Conservation (phyloP, 2,113 vertebrate species). For the Corydoras sp. region DNA sequence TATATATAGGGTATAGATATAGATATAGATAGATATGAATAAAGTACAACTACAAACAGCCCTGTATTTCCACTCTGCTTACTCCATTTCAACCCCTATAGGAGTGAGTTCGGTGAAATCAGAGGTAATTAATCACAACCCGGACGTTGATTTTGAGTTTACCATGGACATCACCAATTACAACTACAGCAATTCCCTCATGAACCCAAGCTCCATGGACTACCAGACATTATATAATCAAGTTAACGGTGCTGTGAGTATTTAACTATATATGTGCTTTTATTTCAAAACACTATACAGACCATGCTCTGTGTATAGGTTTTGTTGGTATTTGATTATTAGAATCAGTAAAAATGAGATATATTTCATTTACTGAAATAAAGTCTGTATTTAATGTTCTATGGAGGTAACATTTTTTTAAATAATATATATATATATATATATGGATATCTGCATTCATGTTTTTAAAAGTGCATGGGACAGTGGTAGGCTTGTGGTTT, state of each 20-base stretch:
- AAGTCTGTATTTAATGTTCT: too few species aligned
- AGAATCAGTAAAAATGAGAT: too few species aligned
- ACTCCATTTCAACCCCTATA: not conserved
- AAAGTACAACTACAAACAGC: too few species aligned
- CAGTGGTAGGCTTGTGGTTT: too few species aligned
- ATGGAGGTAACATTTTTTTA: too few species aligned
- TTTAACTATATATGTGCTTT: not conserved
- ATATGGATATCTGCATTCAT: too few species aligned
- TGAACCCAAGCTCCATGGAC: constrained; percentile 1
- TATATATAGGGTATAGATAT: too few species aligned
- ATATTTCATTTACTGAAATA: too few species aligned
- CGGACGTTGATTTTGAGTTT: not conserved
- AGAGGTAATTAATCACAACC: not conserved
- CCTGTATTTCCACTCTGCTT: not conserved
- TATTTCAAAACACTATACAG: not conserved
- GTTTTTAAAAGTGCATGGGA: too few species aligned
- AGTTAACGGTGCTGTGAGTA: constrained; percentile 42
- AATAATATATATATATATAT: too few species aligned
- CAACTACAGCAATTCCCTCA: constrained; percentile 29
- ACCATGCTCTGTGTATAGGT: too few species aligned
- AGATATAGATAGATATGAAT: too few species aligned
- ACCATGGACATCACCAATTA: constrained; percentile 50
- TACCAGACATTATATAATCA: constrained; percentile 27
- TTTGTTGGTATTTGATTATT: not conserved
- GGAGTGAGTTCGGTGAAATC: not conserved